Evolutionary conservation across 2,113 vertebrate genomes (phyloP).

Genomic region (Pygoscelis antarcticus): DNA sequence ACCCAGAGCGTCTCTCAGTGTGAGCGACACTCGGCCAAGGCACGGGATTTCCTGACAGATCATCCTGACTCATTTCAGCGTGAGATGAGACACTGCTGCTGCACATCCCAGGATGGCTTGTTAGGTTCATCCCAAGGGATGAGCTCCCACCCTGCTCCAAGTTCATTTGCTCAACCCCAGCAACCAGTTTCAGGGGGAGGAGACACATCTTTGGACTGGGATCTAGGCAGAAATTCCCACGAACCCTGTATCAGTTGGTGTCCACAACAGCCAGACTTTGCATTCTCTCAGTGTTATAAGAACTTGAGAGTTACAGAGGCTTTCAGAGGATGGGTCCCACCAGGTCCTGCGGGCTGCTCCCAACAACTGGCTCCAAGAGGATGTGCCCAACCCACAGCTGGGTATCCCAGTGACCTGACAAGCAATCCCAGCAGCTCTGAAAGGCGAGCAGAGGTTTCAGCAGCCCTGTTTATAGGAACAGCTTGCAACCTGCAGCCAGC

Average conservation of each 20-base stretch:
- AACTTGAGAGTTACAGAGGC: background rate
- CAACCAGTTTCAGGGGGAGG: background rate
- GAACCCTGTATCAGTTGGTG: background rate
- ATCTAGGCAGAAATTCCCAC: background rate
- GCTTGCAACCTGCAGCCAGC: conserved; percentile 55
- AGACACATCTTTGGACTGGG: background rate
- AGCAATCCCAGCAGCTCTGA: background rate
- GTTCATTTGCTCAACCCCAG: background rate
- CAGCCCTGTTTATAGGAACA: conserved; percentile 32
- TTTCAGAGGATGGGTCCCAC: background rate
- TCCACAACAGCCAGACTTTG: background rate
- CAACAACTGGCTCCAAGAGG: background rate
- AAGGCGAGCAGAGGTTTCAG: conserved; percentile 21
- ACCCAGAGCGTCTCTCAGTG: background rate
- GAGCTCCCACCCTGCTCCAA: background rate
- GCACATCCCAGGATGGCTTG: background rate
- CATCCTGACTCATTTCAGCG: conserved; percentile 1
- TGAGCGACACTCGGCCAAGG: background rate
- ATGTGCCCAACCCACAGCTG: background rate
- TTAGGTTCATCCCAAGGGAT: background rate
- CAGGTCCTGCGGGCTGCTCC: background rate
- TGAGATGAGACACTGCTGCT: background rate
- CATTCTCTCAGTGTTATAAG: background rate
- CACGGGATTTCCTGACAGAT: background rate
- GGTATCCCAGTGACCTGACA: background rate